phyloP scores from a whole-genome alignment of 2,113 vertebrate genomes.

The Corynorhinus townsendii region DNA sequence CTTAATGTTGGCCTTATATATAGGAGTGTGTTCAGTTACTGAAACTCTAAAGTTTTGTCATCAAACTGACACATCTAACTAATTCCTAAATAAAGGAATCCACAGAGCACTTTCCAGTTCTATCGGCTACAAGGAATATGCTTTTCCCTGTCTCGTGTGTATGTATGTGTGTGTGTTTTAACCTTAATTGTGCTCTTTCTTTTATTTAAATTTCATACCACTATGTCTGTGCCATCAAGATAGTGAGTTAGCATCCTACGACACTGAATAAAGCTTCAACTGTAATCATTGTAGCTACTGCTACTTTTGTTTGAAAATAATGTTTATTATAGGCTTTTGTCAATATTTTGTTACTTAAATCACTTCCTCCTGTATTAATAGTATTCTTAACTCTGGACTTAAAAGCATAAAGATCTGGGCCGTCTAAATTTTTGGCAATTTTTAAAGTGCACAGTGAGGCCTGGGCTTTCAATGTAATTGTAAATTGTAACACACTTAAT shows the following conservation, averaged over 20 bases:
- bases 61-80: neutral
- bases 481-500: slow-evolving; percentile 17
- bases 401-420: neutral
- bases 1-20: neutral
- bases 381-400: neutral
- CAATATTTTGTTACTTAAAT: slow-evolving; percentile 11
- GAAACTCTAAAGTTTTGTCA: neutral
- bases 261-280: neutral
- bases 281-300: neutral
- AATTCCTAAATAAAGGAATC: neutral
- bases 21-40: neutral
- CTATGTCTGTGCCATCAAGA: neutral
- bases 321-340: neutral
- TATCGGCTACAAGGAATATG: neutral
- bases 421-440: neutral
- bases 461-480: neutral
- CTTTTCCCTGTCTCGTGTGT: neutral
- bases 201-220: neutral
- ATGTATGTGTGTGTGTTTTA: neutral
- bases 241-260: neutral
- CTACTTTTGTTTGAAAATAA: slow-evolving; percentile 20
- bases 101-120: neutral
- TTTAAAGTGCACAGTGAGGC: neutral
- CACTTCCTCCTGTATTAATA: neutral
- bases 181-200: neutral